A percentile compares a stretch with the other conserved stretches of the same genome.
These are phyloP conservation scores for Andrena praecox DNA, from an alignment of 2,888 invertebrate species.

Conservation along the genomic window DNA sequence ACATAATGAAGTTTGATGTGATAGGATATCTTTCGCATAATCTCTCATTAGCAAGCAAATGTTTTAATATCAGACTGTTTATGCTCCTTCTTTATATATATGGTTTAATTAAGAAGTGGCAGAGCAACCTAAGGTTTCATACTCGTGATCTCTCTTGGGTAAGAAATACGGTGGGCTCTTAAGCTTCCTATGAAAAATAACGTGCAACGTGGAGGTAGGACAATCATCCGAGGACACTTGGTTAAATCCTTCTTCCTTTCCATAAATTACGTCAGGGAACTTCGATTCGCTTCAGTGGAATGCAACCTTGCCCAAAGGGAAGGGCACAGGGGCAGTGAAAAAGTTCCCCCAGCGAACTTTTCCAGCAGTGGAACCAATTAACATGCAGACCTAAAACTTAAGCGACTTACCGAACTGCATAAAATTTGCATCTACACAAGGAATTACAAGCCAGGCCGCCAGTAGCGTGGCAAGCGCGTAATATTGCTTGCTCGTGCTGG, in stretches of 20 bases:
- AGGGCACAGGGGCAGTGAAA: not conserved
- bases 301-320: not conserved
- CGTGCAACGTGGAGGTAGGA: not conserved
- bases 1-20: slow-evolving; percentile 11
- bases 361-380: slow-evolving; percentile 42
- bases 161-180: not conserved
- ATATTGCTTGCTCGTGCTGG: slow-evolving; percentile 13
- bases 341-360: slow-evolving; percentile 33
- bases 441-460: slow-evolving; percentile 41
- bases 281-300: not conserved
- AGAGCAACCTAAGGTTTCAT: not conserved
- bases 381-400: slow-evolving; percentile 44
- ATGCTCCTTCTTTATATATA: not conserved
- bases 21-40: slow-evolving; percentile 10
- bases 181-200: slow-evolving; percentile 4
- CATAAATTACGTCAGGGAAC: slow-evolving; percentile 18
- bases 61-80: slow-evolving; percentile 8
- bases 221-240: not conserved
- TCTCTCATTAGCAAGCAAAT: slow-evolving; percentile 7
- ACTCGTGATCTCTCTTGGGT: not conserved
- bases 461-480: slow-evolving; percentile 1
- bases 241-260: not conserved
- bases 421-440: slow-evolving; percentile 52
- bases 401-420: slow-evolving; percentile 38
- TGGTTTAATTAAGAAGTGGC: not conserved